A percentile compares a stretch with the other conserved stretches of the same genome.
These are phyloP conservation scores for Diabrotica virgifera DNA, from an alignment of 1,140 invertebrate species.

Conservation along the genomic window DNA sequence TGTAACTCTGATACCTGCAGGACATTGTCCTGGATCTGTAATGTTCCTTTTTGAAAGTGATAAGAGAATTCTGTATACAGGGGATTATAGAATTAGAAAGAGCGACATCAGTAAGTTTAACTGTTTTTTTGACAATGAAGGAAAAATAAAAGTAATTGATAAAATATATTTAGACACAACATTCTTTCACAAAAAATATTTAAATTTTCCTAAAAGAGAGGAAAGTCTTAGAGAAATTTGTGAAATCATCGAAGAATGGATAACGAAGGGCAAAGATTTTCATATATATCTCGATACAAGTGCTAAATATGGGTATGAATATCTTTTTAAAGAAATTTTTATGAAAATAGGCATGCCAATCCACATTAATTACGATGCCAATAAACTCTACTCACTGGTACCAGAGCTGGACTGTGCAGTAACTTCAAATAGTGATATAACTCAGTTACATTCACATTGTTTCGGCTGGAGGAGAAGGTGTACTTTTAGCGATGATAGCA, in stretches of 20 bases:
- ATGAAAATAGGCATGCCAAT: slow-evolving; percentile 53
- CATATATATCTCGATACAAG: slow-evolving; percentile 54
- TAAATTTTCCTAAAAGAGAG: slow-evolving; percentile 57
- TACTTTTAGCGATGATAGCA: slow-evolving; percentile 20
- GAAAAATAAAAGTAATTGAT: slow-evolving; percentile 54
- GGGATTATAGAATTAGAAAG: slow-evolving; percentile 63
- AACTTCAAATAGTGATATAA: slow-evolving; percentile 43
- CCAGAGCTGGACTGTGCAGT: slow-evolving; percentile 47
- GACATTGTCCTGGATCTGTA: slow-evolving; percentile 70
- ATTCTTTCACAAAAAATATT: slow-evolving; percentile 55
- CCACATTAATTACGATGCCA: slow-evolving; percentile 50
- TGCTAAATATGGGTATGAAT: slow-evolving; percentile 60
- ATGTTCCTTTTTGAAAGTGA: slow-evolving; percentile 67
- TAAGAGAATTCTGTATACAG: slow-evolving; percentile 62
- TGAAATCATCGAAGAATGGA: slow-evolving; percentile 54
- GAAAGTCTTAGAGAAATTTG: slow-evolving; percentile 54
- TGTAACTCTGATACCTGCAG: slow-evolving; percentile 62
- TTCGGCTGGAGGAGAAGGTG: slow-evolving; percentile 32
- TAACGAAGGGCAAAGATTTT: slow-evolving; percentile 49
- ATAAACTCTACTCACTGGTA: slow-evolving; percentile 48
- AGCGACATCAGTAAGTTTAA: slow-evolving; percentile 56
- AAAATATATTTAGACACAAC: slow-evolving; percentile 71
- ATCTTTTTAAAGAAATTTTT: slow-evolving; percentile 57
- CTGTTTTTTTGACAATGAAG: slow-evolving; percentile 52
- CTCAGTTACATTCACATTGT: slow-evolving; percentile 49